Evolutionary conservation across 2,113 vertebrate genomes (phyloP).

Genomic region (Suncus etruscus): DNA sequence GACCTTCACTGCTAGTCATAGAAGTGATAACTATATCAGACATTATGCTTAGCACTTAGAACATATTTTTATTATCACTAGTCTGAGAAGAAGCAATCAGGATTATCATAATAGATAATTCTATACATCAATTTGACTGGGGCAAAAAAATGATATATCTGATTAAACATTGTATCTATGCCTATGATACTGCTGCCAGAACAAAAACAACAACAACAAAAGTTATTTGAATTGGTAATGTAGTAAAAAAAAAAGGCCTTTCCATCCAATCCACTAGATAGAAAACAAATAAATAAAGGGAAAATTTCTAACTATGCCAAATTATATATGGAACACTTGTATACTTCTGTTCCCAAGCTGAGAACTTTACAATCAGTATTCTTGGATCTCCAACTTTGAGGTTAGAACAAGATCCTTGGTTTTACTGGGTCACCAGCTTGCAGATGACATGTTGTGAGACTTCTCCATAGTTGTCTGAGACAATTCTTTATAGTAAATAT

Average conservation of each 20-base stretch:
- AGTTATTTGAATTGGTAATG: background rate
- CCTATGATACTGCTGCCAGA: background rate
- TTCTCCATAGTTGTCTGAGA: background rate
- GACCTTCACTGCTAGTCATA: background rate
- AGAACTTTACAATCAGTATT: background rate
- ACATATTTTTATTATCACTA: background rate
- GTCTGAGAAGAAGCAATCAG: background rate
- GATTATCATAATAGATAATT: background rate
- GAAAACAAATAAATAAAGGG: background rate
- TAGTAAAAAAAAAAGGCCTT: background rate
- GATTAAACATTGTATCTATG: background rate
- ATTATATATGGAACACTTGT: background rate
- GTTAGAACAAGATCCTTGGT: background rate
- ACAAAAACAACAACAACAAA: background rate
- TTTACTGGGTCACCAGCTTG: background rate
- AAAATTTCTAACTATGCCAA: background rate
- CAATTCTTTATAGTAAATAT: constrained; percentile 2
- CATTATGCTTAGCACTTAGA: background rate
- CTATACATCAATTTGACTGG: background rate
- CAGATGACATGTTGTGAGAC: background rate
- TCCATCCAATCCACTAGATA: background rate
- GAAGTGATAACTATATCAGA: background rate
- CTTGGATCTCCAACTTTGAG: background rate
- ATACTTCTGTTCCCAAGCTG: background rate
- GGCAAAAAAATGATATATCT: background rate